phyloP scores from a whole-genome alignment of 2,113 vertebrate genomes.

The Tachysurus fulvidraco region DNA sequence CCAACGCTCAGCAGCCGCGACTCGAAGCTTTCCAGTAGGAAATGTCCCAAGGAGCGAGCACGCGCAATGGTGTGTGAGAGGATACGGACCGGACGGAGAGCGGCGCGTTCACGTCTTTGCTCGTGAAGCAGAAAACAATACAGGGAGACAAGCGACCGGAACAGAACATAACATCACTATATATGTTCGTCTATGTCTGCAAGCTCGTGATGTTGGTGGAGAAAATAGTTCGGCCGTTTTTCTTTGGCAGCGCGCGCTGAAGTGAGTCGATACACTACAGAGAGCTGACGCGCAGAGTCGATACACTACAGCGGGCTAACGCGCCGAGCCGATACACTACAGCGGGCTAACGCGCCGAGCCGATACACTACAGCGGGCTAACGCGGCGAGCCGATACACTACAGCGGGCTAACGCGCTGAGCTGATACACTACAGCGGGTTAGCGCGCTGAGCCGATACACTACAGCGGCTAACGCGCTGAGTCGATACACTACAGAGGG shows the following conservation, averaged over 20 bases:
- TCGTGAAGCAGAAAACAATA: conserved; percentile 11
- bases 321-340: conserved; percentile 32
- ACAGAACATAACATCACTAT: neutral
- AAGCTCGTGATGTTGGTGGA: neutral
- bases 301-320: conserved; percentile 4
- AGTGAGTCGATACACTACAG: neutral
- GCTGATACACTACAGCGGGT: neutral
- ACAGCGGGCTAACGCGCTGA: conserved; percentile 39
- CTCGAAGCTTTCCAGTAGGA: conserved; percentile 53
- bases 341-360: conserved; percentile 11
- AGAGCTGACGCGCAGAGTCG: conserved; percentile 39
- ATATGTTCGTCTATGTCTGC: too few species aligned
- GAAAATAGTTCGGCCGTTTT: conserved; percentile 26
- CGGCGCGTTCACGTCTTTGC: conserved; percentile 39
- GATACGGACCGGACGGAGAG: conserved; percentile 62
- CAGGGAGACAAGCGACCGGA: neutral
- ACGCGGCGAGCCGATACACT: neutral
- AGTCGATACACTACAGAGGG: neutral
- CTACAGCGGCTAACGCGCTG: neutral
- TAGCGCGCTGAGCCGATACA: conserved; percentile 28
- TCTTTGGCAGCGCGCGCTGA: neutral
- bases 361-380: neutral
- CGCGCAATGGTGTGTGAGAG: conserved; percentile 54
- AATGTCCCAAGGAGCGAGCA: conserved; percentile 61
- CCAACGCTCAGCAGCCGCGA: conserved; percentile 20